Evolutionary conservation across 1,140 invertebrate species (phyloP).

Genomic region (Camponotus vicinus): DNA sequence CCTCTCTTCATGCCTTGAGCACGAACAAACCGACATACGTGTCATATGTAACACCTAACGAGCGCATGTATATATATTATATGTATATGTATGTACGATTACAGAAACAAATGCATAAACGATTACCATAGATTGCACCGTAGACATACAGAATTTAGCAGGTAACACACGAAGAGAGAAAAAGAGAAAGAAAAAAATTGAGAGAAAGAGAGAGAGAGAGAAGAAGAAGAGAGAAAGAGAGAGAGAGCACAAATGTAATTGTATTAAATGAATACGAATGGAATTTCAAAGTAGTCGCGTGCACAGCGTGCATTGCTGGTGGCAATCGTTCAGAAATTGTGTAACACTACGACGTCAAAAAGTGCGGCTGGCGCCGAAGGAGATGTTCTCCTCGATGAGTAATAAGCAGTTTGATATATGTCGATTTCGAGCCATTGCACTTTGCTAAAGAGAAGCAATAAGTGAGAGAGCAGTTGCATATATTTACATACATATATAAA

Average conservation of each 20-base stretch:
- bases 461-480: background rate
- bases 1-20: constrained; percentile 41
- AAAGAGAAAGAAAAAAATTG: no score
- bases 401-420: constrained; percentile 7
- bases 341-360: constrained; percentile 43
- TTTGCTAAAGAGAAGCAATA: background rate
- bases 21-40: background rate
- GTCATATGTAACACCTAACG: background rate
- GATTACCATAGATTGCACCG: constrained; percentile 56
- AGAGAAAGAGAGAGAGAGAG: no score
- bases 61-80: background rate
- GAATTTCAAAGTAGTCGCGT: constrained; percentile 68
- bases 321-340: constrained; percentile 62
- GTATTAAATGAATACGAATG: constrained; percentile 73
- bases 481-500: background rate
- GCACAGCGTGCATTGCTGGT: constrained; percentile 66
- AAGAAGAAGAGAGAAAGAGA: background rate
- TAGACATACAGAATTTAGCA: background rate
- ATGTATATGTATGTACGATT: background rate
- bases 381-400: background rate
- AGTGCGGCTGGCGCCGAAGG: constrained; percentile 12
- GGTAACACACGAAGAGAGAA: constrained; percentile 30
- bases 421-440: constrained; percentile 2
- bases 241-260: constrained; percentile 69
- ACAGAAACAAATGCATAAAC: constrained; percentile 33